Conservation (phyloP, 1,140 invertebrate species). For the Camponotus pennsylvanicus region DNA sequence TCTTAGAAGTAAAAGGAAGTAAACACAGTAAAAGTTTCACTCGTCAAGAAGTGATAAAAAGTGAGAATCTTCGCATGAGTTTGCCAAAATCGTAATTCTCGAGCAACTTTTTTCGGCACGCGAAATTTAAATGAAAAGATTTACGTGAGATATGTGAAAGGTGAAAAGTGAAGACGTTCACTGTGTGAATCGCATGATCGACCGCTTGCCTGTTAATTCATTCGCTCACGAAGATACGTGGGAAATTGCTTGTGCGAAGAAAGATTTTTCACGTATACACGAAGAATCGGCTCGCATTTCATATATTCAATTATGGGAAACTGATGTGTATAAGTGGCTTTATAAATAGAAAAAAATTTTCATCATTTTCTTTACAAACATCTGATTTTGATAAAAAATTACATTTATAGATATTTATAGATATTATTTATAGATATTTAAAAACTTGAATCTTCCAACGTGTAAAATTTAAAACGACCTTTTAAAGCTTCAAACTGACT, state of each 20-base stretch:
- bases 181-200: constrained; percentile 23
- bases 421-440: too few species aligned
- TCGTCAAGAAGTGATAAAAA: constrained; percentile 6
- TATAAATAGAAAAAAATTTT: too few species aligned
- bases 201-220: not conserved
- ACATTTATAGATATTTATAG: too few species aligned
- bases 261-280: not conserved
- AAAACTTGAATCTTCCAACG: too few species aligned
- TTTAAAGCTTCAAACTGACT: not conserved
- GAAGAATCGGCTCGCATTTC: constrained; percentile 8
- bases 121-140: constrained; percentile 12
- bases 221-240: constrained; percentile 18
- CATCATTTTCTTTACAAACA: too few species aligned
- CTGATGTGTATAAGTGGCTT: too few species aligned
- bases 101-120: constrained; percentile 2
- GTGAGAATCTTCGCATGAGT: constrained; percentile 14
- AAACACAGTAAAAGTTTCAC: constrained; percentile 31
- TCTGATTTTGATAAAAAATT: too few species aligned
- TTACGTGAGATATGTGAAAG: constrained; percentile 4
- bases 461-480: too few species aligned
- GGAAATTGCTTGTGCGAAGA: constrained; percentile 49
- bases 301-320: not conserved
- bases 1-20: not conserved
- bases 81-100: constrained; percentile 15
- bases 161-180: constrained; percentile 37